Percentiles rank a stretch among this genome's conserved stretches.
Evolutionary conservation across 2,888 invertebrate species (phyloP).

Genomic region (Mythimna impura): DNA sequence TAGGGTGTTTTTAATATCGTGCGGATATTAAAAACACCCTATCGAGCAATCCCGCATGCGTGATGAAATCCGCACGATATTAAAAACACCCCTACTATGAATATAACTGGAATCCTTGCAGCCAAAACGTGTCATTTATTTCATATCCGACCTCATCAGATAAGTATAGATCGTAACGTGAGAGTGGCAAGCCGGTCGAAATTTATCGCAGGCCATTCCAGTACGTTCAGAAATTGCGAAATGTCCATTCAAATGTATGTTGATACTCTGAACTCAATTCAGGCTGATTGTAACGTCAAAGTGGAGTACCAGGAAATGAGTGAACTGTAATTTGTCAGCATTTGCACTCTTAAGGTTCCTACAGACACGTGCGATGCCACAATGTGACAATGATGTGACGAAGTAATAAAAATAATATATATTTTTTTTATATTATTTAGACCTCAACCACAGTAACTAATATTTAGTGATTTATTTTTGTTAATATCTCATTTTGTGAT

Average conservation of each 20-base stretch:
- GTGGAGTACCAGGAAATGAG: neutral
- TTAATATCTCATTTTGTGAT: no score
- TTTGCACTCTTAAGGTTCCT: neutral
- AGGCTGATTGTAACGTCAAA: conserved; percentile 2
- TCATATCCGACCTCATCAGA: neutral
- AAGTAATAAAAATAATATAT: no score
- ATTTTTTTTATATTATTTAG: no score
- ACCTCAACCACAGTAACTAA: no score
- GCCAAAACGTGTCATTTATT: conserved; percentile 22
- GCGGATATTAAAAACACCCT: no score
- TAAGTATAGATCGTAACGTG: conserved; percentile 2
- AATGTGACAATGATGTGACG: no score
- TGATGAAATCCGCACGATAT: no score
- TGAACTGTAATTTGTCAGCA: neutral
- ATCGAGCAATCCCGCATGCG: no score
- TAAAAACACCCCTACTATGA: neutral
- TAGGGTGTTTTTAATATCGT: no score
- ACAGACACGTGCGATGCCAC: no score
- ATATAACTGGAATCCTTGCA: conserved; percentile 4
- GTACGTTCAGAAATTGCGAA: conserved; percentile 5
- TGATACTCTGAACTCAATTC: neutral
- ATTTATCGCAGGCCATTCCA: conserved; percentile 14
- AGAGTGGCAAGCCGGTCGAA: conserved; percentile 14
- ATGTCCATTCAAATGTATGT: conserved; percentile 16
- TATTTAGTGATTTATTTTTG: no score